Evolutionary conservation across 2,888 invertebrate genomes (phyloP).

Genomic region (Cataglyphis rosenhaueri): DNA sequence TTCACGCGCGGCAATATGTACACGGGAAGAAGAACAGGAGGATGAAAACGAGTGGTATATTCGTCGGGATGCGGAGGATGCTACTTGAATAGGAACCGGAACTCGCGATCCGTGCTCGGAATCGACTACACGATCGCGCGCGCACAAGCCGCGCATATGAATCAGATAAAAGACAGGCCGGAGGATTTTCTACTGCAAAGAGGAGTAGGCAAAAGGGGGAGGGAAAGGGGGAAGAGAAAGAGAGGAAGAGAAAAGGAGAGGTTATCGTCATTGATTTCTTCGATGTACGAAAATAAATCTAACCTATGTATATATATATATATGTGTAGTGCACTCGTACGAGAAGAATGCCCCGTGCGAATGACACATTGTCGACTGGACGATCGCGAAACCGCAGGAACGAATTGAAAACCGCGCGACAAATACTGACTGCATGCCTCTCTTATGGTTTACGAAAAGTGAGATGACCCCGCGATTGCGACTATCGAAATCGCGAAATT

Average conservation of each 20-base stretch:
- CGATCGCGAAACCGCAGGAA: constrained; percentile 56
- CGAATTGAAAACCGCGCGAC: constrained; percentile 54
- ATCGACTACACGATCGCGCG: constrained; percentile 79
- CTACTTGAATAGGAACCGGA: constrained; percentile 83
- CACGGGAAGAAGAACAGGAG: constrained; percentile 31
- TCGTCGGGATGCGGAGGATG: constrained; percentile 68
- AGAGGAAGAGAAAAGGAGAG: constrained; percentile 29
- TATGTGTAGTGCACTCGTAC: background rate
- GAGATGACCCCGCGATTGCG: constrained; percentile 2
- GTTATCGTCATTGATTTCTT: constrained; percentile 74
- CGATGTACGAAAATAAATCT: constrained; percentile 70
- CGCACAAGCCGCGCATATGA: constrained; percentile 79
- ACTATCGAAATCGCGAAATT: constrained; percentile 45
- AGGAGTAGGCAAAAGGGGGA: background rate
- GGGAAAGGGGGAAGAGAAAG: background rate
- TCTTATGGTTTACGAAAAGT: background rate
- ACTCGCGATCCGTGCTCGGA: constrained; percentile 82
- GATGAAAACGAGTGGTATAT: constrained; percentile 63
- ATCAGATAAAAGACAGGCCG: constrained; percentile 70
- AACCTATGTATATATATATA: constrained; percentile 6
- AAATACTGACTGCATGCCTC: background rate
- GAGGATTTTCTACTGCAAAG: constrained; percentile 53
- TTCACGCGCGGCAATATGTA: constrained; percentile 7
- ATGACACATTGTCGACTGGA: background rate
- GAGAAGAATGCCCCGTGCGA: constrained; percentile 4